Conservation (phyloP, 2,113 vertebrate species). For the Hippoglossus stenolepis region DNA sequence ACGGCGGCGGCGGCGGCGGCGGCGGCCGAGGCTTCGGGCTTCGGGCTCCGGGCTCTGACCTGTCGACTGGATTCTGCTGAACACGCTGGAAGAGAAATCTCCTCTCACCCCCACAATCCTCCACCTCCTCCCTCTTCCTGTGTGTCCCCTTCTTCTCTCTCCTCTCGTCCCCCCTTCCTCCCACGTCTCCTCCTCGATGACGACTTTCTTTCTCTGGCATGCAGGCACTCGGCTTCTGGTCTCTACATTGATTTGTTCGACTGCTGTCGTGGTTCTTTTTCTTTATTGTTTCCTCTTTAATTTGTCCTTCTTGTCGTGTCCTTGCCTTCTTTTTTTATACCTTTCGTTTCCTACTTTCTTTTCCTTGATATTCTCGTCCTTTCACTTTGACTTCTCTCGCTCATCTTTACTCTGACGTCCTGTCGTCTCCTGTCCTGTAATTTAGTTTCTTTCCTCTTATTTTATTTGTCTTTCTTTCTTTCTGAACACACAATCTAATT, state of each 20-base stretch:
- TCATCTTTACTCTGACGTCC: not conserved
- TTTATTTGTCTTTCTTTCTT: not conserved
- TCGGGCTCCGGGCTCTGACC: slow-evolving; percentile 44
- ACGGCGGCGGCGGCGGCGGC: slow-evolving; percentile 24
- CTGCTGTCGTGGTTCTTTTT: not conserved
- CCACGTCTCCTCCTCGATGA: not conserved
- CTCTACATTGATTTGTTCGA: not conserved
- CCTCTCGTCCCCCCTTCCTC: not conserved
- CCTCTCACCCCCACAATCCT: not conserved
- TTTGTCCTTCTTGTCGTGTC: not conserved
- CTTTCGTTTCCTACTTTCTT: not conserved
- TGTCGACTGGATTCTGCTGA: slow-evolving; percentile 66
- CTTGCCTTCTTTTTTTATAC: not conserved
- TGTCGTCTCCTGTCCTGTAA: slow-evolving; percentile 21
- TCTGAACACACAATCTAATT: not conserved
- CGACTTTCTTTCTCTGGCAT: too few relatives aligned
- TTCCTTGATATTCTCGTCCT: not conserved
- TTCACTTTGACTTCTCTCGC: not conserved
- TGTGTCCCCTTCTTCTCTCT: not conserved
- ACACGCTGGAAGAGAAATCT: slow-evolving; percentile 37
- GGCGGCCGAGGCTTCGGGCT: not conserved
- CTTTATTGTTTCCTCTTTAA: not conserved
- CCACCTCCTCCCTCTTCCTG: not conserved
- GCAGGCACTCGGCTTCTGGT: not conserved
- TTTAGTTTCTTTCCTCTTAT: slow-evolving; percentile 21